Percentiles rank a stretch among this genome's conserved stretches.
Evolutionary conservation across 2,888 invertebrate genomes (phyloP).

Genomic region (Chrysina gloriosa): DNA sequence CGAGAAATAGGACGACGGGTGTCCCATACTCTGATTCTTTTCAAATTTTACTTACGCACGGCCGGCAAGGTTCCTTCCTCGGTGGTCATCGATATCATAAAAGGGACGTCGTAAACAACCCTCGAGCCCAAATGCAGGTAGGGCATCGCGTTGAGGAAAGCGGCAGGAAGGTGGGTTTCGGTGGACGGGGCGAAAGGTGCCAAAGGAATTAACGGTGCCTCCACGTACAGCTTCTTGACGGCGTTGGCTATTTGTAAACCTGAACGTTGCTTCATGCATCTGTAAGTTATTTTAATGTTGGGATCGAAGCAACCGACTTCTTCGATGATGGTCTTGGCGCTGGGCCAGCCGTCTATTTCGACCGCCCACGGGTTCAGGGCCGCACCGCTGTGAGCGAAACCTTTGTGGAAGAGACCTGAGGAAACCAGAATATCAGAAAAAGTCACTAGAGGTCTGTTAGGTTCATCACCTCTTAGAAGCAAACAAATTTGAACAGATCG

Average conservation of each 20-base stretch:
- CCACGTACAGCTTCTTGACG: slow-evolving; percentile 41
- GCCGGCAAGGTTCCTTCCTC: slow-evolving; percentile 79
- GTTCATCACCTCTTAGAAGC: too few relatives aligned
- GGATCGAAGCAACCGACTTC: slow-evolving; percentile 71
- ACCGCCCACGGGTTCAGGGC: slow-evolving; percentile 69
- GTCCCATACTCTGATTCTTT: not conserved
- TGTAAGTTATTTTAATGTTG: slow-evolving; percentile 65
- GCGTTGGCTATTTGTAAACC: slow-evolving; percentile 70
- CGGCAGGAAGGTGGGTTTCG: slow-evolving; percentile 61
- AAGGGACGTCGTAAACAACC: slow-evolving; percentile 71
- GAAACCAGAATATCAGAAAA: not conserved
- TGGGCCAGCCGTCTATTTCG: slow-evolving; percentile 67
- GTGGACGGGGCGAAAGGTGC: slow-evolving; percentile 76
- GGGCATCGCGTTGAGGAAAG: slow-evolving; percentile 73
- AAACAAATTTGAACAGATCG: too few relatives aligned
- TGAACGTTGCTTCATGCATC: slow-evolving; percentile 72
- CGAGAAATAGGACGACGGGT: not conserved
- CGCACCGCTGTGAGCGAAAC: slow-evolving; percentile 76
- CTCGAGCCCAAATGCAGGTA: slow-evolving; percentile 70
- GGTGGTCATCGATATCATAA: slow-evolving; percentile 73
- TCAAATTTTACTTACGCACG: slow-evolving; percentile 65
- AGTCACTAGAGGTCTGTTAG: too few relatives aligned
- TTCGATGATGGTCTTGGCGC: slow-evolving; percentile 69
- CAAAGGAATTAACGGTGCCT: slow-evolving; percentile 67
- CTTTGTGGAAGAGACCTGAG: slow-evolving; percentile 67